These are phyloP conservation scores for Dreissena polymorpha DNA, from an alignment of 1,140 invertebrate genomes.

Conservation along the genomic window DNA sequence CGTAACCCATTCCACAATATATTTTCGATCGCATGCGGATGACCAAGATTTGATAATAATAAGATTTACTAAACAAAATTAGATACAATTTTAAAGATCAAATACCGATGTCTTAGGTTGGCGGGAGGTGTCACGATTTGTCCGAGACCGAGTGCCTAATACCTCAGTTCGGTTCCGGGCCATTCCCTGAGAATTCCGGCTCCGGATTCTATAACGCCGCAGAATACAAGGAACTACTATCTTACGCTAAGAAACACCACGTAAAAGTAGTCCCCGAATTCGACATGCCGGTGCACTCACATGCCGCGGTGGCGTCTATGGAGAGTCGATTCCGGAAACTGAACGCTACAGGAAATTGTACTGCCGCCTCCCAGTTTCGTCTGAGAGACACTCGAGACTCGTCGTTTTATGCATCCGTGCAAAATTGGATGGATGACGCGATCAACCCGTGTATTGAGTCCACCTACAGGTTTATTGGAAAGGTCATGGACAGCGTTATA, in stretches of 20 bases:
- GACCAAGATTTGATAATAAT: too few species aligned
- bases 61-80: too few species aligned
- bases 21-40: too few species aligned
- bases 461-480: slow-evolving; percentile 55
- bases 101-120: slow-evolving; percentile 60
- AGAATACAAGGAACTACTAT: slow-evolving; percentile 61
- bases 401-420: slow-evolving; percentile 61
- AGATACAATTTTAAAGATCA: too few species aligned
- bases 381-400: slow-evolving; percentile 60
- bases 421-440: slow-evolving; percentile 64
- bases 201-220: slow-evolving; percentile 62
- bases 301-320: slow-evolving; percentile 64
- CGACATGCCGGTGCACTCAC: slow-evolving; percentile 67
- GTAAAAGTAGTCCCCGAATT: slow-evolving; percentile 68
- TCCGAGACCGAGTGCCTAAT: slow-evolving; percentile 67
- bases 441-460: slow-evolving; percentile 65
- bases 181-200: slow-evolving; percentile 60
- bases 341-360: slow-evolving; percentile 4
- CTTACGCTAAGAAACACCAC: slow-evolving; percentile 55
- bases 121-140: slow-evolving; percentile 71
- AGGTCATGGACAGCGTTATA: slow-evolving; percentile 40
- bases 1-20: too few species aligned
- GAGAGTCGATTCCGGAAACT: slow-evolving; percentile 45
- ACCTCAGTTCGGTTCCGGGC: slow-evolving; percentile 73
- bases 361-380: slow-evolving; percentile 42